Evolutionary conservation across 2,888 invertebrate species (phyloP).

Genomic region (Andrena bicolor): DNA sequence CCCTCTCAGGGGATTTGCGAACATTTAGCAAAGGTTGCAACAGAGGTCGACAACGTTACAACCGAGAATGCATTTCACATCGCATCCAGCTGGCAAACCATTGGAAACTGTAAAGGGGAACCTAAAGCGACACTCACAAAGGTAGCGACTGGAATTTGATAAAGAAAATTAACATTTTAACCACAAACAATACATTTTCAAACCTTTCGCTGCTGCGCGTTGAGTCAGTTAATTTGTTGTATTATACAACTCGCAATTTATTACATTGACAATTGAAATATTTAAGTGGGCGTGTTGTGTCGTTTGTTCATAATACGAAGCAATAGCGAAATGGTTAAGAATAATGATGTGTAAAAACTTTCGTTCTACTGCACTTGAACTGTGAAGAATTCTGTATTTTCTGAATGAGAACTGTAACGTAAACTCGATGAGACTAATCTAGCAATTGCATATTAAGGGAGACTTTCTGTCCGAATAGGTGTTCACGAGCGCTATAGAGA

Average conservation of each 20-base stretch:
- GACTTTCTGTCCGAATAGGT: constrained; percentile 64
- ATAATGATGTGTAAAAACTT: constrained; percentile 79
- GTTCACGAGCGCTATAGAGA: constrained; percentile 87
- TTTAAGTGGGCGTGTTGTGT: no score
- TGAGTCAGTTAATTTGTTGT: no score
- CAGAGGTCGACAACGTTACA: constrained; percentile 80
- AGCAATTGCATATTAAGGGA: not conserved
- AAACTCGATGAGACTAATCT: not conserved
- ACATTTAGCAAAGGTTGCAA: constrained; percentile 81
- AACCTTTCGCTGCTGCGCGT: no score
- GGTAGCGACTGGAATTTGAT: constrained; percentile 70
- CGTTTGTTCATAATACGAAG: no score
- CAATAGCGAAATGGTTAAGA: not conserved
- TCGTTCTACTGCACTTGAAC: constrained; percentile 78
- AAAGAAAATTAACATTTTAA: not conserved
- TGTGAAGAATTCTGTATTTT: constrained; percentile 70
- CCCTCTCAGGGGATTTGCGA: constrained; percentile 85
- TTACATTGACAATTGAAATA: no score
- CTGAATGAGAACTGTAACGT: constrained; percentile 52
- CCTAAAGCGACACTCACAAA: constrained; percentile 86
- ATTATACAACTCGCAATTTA: no score
- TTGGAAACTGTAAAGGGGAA: constrained; percentile 86
- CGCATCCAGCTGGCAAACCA: constrained; percentile 87
- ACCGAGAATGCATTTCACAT: constrained; percentile 88
- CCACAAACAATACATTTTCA: not conserved